Conservation (phyloP, 2,113 vertebrate species). For the Protobothrops mucrosquamatus region DNA sequence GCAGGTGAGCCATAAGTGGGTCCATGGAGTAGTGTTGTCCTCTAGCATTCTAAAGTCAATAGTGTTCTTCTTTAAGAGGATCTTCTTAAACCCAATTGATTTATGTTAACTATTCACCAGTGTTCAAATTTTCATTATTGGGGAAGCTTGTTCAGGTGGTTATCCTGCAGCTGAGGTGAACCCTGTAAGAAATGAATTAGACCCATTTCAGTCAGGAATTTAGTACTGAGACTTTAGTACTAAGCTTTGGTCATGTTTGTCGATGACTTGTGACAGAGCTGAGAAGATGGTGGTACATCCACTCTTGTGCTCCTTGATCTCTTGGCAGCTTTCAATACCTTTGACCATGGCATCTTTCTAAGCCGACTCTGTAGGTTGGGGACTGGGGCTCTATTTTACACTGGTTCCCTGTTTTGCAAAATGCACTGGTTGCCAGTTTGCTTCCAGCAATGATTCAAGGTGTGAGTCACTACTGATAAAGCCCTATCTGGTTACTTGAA, state of each 20-base stretch:
- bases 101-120: background rate
- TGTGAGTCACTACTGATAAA: background rate
- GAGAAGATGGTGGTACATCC: too few species aligned
- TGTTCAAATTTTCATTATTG: background rate
- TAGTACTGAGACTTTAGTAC: too few species aligned
- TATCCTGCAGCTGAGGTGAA: background rate
- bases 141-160: background rate
- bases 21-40: background rate
- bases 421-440: background rate
- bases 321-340: background rate
- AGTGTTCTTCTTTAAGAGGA: background rate
- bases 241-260: background rate
- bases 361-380: background rate
- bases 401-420: background rate
- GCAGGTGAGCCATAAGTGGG: background rate
- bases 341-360: background rate
- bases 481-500: background rate
- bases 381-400: background rate
- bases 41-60: background rate
- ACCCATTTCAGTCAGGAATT: background rate
- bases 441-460: background rate
- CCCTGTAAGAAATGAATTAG: background rate
- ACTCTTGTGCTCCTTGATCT: background rate
- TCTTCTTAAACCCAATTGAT: background rate
- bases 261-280: background rate